Evolutionary conservation across 2,797 vertebrate species (phyloP), one percentile per base, ranked within the genome.

Genomic region (Neopelma chrysocephalum): DNA sequence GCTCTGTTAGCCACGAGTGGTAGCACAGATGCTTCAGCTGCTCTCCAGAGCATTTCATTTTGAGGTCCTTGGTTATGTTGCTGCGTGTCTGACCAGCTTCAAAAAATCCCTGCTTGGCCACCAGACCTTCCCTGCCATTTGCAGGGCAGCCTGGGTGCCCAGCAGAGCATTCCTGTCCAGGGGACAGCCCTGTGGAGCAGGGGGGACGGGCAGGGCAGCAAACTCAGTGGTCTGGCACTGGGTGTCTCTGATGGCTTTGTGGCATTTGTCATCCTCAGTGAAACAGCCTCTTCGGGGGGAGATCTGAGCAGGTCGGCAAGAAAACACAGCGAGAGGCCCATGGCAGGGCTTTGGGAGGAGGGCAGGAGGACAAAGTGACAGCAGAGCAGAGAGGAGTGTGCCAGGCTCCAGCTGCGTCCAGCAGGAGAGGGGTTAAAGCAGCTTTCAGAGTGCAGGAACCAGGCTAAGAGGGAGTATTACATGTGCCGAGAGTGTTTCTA

Each of bases 21-120:
- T 22, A 77, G 15, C 61, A 48, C 81, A 96, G 89, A n/a, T 75
- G 83, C 71, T 96, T 62, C 75, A 82, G 66, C 40, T 84, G 0
- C 25, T 94, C 81, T 73, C 86, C 11, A 20, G 64, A 23, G 66
- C 20, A 34, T 80, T 94, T 54, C 1, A 34, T 87, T 93, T n/a
- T 47, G 45, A 86, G 38, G 27, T 29, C 29, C 26, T 62, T 38
- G 32, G 48, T 38, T 60, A 7, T 7, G 12, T 8, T 76, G 54
- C 71, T 70, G 36, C 1, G 0, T 51, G n/a, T 71, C 73, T 79
- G 62, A 73, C 18, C 71, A 54, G 71, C 64, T 82, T 53, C 32
- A 56, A 29, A 89, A 82, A 21, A 22, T 6, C 32, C 60, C 68
- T 1, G 2, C 22, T 25, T 17, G 43, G 42, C 36, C 40, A 18